Percentiles rank a stretch among this genome's conserved stretches.
Evolutionary conservation across 2,888 invertebrate species (phyloP).

Genomic region (Meandrusa payeni): DNA sequence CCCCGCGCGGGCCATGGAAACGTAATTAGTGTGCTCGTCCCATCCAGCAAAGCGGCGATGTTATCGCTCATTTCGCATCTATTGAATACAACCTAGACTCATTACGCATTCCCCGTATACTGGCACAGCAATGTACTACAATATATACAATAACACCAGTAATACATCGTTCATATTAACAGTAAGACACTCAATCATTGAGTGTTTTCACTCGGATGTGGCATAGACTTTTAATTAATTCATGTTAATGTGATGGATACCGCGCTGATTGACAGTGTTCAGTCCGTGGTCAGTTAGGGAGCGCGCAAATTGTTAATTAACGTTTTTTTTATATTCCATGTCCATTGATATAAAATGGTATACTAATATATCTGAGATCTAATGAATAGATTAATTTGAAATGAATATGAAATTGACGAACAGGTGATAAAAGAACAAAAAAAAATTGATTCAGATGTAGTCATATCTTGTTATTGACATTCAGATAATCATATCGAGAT

Average conservation of each 20-base stretch:
- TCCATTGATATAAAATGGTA: too few relatives aligned
- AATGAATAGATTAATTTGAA: too few relatives aligned
- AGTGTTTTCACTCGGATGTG: constrained; percentile 32
- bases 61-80: constrained; percentile 46
- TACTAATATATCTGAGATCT: too few relatives aligned
- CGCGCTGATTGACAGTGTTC: constrained; percentile 32
- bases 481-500: too few relatives aligned
- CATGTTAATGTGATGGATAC: constrained; percentile 40
- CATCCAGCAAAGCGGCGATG: constrained; percentile 47
- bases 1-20: constrained; percentile 66
- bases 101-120: constrained; percentile 20
- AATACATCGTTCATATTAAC: constrained; percentile 5
- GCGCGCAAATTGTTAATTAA: constrained; percentile 19
- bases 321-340: too few relatives aligned
- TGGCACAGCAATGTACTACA: constrained; percentile 31
- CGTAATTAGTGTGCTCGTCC: constrained; percentile 74
- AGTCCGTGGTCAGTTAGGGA: too few relatives aligned
- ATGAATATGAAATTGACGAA: too few relatives aligned
- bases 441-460: too few relatives aligned
- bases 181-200: constrained; percentile 31
- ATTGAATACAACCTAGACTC: constrained; percentile 38
- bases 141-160: constrained; percentile 6
- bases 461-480: too few relatives aligned
- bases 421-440: too few relatives aligned
- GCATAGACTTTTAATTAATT: constrained; percentile 47